Evolutionary conservation across 2,797 vertebrate genomes (phyloP).

Genomic region (Myripristis murdjan): DNA sequence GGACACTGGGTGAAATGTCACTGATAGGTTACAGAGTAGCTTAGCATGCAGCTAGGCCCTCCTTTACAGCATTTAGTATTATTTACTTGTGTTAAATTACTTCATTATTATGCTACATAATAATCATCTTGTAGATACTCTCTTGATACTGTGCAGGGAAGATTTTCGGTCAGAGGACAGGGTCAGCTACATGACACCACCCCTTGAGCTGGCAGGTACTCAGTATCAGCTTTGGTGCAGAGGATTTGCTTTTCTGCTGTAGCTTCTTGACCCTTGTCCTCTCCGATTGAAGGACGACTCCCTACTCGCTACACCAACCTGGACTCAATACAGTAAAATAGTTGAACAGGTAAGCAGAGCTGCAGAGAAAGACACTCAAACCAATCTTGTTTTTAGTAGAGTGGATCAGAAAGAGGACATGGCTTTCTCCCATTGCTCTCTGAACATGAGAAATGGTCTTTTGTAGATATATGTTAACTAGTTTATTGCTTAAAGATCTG

Average conservation of each 20-base stretch:
- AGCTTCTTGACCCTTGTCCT: too few species aligned
- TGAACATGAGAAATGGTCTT: background rate
- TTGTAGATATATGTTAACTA: background rate
- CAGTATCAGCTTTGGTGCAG: too few species aligned
- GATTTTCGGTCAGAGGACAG: background rate
- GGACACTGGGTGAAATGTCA: conserved; percentile 72
- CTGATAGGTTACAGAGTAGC: conserved; percentile 14
- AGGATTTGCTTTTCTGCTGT: too few species aligned
- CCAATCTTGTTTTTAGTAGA: background rate
- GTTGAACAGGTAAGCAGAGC: background rate
- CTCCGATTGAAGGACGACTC: background rate
- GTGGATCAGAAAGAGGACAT: background rate
- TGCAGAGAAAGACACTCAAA: background rate
- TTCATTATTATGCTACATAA: conserved; percentile 39
- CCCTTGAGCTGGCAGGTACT: background rate
- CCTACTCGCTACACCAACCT: background rate
- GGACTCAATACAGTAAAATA: background rate
- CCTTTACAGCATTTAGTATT: background rate
- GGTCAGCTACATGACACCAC: background rate
- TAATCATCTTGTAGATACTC: background rate
- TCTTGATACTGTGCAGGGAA: background rate
- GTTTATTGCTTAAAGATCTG: background rate
- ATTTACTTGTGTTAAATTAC: background rate
- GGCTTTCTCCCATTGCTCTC: background rate
- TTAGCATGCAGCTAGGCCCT: conserved; percentile 21